Evolutionary conservation across 2,888 invertebrate genomes (phyloP).

Genomic region (Drosophila emarginata): DNA sequence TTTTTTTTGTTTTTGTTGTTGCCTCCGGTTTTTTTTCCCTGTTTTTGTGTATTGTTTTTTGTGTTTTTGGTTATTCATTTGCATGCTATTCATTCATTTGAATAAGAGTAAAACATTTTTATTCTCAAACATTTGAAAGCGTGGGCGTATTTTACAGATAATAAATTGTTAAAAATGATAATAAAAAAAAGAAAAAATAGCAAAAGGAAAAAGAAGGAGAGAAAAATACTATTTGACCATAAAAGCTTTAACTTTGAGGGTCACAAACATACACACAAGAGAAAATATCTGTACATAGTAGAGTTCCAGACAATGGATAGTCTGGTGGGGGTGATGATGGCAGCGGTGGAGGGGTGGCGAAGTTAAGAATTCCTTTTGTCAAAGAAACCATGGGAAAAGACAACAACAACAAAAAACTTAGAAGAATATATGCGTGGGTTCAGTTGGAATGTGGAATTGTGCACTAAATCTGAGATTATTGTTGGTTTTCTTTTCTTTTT

Average conservation of each 20-base stretch:
- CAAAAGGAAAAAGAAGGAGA: neutral
- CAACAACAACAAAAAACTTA: slow-evolving; percentile 49
- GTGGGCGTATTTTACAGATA: slow-evolving; percentile 67
- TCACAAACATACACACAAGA: slow-evolving; percentile 26
- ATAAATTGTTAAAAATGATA: slow-evolving; percentile 62
- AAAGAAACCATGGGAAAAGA: slow-evolving; percentile 53
- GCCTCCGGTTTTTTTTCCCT: too few relatives aligned
- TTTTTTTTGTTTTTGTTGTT: slow-evolving; percentile 32
- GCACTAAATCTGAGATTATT: neutral
- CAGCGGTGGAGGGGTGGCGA: too few relatives aligned
- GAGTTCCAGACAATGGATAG: slow-evolving; percentile 20
- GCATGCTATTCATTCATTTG: slow-evolving; percentile 31
- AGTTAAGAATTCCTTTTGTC: slow-evolving; percentile 18
- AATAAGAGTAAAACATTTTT: slow-evolving; percentile 50
- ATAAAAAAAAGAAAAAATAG: slow-evolving; percentile 38
- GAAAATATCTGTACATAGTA: slow-evolving; percentile 9
- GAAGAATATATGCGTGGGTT: slow-evolving; percentile 34
- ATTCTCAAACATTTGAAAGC: slow-evolving; percentile 51
- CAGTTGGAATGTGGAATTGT: slow-evolving; percentile 3
- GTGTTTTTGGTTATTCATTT: slow-evolving; percentile 36
- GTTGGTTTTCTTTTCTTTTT: neutral
- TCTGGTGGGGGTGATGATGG: slow-evolving; percentile 33
- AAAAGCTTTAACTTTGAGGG: slow-evolving; percentile 41
- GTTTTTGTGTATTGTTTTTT: slow-evolving; percentile 12
- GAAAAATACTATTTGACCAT: slow-evolving; percentile 53